phyloP scores from a whole-genome alignment of 2,113 vertebrate genomes.

The Phaetusa simplex region DNA sequence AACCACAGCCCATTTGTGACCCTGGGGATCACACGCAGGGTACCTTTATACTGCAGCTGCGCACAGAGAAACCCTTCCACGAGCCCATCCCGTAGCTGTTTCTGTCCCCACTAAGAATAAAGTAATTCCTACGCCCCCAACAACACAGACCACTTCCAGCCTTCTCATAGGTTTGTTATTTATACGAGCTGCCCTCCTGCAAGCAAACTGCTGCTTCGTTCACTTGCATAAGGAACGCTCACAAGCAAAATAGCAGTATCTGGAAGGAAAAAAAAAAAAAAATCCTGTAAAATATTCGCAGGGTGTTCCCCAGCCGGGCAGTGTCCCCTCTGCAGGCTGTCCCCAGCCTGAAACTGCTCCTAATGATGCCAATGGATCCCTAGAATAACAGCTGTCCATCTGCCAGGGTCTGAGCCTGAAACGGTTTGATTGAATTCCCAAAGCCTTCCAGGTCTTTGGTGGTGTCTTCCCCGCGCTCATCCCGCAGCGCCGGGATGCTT shows the following conservation, averaged over 20 bases:
- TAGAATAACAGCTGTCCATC: not conserved
- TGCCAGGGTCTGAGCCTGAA: not conserved
- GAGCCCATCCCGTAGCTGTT: not conserved
- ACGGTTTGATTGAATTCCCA: not conserved
- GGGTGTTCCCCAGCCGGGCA: not conserved
- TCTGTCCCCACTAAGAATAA: not conserved
- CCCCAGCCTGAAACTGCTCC: not conserved
- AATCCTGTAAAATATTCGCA: not conserved
- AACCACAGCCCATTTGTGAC: rapidly evolving
- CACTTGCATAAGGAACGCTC: not conserved
- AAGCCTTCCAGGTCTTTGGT: not conserved
- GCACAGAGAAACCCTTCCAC: not conserved
- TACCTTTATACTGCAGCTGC: not conserved
- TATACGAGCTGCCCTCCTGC: not conserved
- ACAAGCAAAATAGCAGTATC: not conserved
- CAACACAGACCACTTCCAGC: not conserved
- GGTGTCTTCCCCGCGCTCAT: not conserved
- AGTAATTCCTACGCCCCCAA: not conserved
- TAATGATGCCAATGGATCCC: not conserved
- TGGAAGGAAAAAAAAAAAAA: not conserved
- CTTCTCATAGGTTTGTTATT: not conserved
- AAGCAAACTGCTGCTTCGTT: not conserved
- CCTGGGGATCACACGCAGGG: rapidly evolving
- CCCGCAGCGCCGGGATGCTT: rapidly evolving
- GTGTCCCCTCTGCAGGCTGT: not conserved